A percentile compares a stretch with the other conserved stretches of the same genome.
Evolutionary conservation across 2,888 invertebrate species (phyloP).

Genomic region (Mesopsocus fuscifrons): DNA sequence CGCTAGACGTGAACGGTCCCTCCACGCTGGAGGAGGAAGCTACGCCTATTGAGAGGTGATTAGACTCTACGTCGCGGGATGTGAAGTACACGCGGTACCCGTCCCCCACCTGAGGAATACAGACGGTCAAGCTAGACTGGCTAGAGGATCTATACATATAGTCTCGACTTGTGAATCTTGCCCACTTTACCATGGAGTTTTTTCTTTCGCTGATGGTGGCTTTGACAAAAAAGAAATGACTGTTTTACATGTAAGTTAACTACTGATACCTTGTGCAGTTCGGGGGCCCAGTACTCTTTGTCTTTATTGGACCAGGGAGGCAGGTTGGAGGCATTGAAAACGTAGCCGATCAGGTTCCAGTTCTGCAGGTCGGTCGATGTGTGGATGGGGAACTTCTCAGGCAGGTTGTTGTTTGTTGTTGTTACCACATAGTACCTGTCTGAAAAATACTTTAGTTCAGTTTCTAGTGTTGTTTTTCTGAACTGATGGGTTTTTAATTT

Average conservation of each 20-base stretch:
- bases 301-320: not conserved
- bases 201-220: not conserved
- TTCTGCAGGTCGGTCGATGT: not conserved
- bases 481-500: not conserved
- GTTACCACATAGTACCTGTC: not conserved
- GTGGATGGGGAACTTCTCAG: not conserved
- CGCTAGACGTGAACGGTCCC: not conserved
- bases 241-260: not conserved
- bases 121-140: no score
- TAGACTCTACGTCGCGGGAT: not conserved
- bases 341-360: not conserved
- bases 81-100: not conserved
- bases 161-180: no score
- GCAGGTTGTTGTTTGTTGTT: not conserved
- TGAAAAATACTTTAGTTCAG: not conserved
- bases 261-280: not conserved
- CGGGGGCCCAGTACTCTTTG: not conserved
- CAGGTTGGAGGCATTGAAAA: not conserved
- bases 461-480: not conserved
- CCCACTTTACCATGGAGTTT: no score
- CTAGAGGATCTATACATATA: no score
- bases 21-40: not conserved
- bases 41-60: not conserved
- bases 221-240: no score
- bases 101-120: not conserved